Conservation (phyloP, 2,888 invertebrate genomes). For the Gymnosoma rotundatum region DNA sequence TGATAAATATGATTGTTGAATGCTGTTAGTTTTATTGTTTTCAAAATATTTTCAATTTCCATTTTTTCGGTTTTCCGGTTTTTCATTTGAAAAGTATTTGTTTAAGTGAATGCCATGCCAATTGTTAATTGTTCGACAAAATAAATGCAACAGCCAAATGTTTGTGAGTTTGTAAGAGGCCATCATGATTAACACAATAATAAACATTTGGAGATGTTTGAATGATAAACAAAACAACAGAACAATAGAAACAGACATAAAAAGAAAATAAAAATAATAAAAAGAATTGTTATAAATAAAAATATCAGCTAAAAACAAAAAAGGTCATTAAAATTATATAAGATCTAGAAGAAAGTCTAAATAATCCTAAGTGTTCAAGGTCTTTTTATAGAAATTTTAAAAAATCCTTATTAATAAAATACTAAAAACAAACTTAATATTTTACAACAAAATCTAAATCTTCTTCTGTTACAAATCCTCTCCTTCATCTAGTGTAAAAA, state of each 20-base stretch:
- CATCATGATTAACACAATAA: constrained; percentile 33
- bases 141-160: constrained; percentile 31
- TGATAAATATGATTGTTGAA: constrained; percentile 72
- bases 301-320: constrained; percentile 6
- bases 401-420: constrained; percentile 65
- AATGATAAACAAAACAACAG: constrained; percentile 52
- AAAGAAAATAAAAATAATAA: constrained; percentile 61
- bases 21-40: constrained; percentile 63
- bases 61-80: too few species aligned
- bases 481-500: constrained; percentile 76
- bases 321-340: too few species aligned
- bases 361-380: constrained; percentile 74
- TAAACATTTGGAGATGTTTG: constrained; percentile 17
- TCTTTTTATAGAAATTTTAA: constrained; percentile 75
- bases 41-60: constrained; percentile 1
- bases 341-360: too few species aligned
- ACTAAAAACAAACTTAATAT: background rate
- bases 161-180: background rate
- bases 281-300: constrained; percentile 39
- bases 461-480: constrained; percentile 71
- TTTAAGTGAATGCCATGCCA: background rate
- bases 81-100: background rate
- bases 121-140: constrained; percentile 21
- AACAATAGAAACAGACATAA: constrained; percentile 29
- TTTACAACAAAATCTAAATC: background rate